Percentiles rank a stretch among this genome's conserved stretches.
Conservation (phyloP, 1,140 invertebrate genomes). For the Trichogramma pretiosum region DNA sequence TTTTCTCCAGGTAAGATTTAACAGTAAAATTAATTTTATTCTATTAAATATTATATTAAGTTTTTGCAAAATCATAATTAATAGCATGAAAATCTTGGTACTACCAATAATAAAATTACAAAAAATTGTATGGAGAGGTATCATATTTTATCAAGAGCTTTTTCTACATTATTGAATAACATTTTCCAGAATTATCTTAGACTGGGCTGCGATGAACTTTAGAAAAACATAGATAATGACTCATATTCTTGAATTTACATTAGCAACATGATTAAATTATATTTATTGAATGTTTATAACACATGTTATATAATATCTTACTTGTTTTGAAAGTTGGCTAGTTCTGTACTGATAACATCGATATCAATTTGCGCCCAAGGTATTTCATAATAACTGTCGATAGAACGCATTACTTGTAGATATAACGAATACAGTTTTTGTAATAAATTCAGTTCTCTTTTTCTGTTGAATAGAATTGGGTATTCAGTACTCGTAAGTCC, state of each 20-base stretch:
- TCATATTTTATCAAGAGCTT: too few relatives aligned
- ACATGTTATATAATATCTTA: slow-evolving; percentile 29
- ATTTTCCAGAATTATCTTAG: too few relatives aligned
- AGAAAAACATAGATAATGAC: not conserved
- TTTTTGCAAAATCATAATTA: too few relatives aligned
- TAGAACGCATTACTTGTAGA: slow-evolving; percentile 67
- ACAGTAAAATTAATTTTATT: too few relatives aligned
- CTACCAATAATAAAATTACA: too few relatives aligned
- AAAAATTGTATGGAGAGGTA: too few relatives aligned
- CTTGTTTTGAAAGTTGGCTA: slow-evolving; percentile 75
- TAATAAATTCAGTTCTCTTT: slow-evolving; percentile 74
- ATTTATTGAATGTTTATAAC: not conserved
- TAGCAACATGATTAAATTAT: not conserved
- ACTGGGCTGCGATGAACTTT: too few relatives aligned
- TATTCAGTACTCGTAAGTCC: slow-evolving; percentile 72
- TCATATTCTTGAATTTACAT: not conserved
- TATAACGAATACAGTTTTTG: slow-evolving; percentile 77
- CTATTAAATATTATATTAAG: too few relatives aligned
- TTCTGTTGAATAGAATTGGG: slow-evolving; percentile 64
- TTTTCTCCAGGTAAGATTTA: not conserved
- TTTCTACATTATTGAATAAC: too few relatives aligned
- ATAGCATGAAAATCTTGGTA: too few relatives aligned
- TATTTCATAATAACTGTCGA: slow-evolving; percentile 78
- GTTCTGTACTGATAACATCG: slow-evolving; percentile 68
- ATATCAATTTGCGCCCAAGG: slow-evolving; percentile 77